These are phyloP conservation scores for Collichthys lucidus DNA, from an alignment of 2,113 vertebrate genomes.

Conservation along the genomic window DNA sequence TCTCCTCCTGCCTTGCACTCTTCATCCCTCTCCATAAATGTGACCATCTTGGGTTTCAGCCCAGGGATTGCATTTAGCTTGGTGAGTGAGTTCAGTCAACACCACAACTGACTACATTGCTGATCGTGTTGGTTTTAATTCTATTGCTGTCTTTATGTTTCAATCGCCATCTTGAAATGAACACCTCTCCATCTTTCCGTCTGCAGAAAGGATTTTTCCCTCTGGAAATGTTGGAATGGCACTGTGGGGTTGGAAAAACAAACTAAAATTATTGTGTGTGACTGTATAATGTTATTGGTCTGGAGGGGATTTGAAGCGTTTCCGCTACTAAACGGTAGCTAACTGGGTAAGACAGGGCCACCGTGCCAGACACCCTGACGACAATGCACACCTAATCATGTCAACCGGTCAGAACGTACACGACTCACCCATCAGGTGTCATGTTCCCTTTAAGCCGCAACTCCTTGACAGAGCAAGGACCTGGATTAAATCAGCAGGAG, in stretches of 20 bases:
- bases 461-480: conserved; percentile 53
- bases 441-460: conserved; percentile 68
- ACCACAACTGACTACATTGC: conserved; percentile 44
- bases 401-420: conserved; percentile 49
- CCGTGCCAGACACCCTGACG: conserved; percentile 59
- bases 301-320: conserved; percentile 64
- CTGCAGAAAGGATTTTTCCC: conserved; percentile 77
- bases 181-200: conserved; percentile 70
- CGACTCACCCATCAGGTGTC: conserved; percentile 68
- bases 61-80: conserved; percentile 15
- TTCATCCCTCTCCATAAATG: conserved; percentile 27
- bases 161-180: conserved; percentile 72
- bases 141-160: conserved; percentile 56
- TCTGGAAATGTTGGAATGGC: conserved; percentile 64
- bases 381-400: conserved; percentile 57
- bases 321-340: conserved; percentile 74
- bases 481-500: conserved; percentile 69
- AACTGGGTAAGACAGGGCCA: conserved; percentile 70
- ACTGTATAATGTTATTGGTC: conserved; percentile 75
- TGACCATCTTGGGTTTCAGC: conserved; percentile 48
- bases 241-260: conserved; percentile 75
- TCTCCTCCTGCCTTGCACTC: conserved; percentile 1
- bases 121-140: conserved; percentile 60
- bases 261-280: conserved; percentile 75
- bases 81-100: conserved; percentile 30